These are phyloP conservation scores for Itoplectis maculator DNA, from an alignment of 2,888 invertebrate species.

Conservation along the genomic window DNA sequence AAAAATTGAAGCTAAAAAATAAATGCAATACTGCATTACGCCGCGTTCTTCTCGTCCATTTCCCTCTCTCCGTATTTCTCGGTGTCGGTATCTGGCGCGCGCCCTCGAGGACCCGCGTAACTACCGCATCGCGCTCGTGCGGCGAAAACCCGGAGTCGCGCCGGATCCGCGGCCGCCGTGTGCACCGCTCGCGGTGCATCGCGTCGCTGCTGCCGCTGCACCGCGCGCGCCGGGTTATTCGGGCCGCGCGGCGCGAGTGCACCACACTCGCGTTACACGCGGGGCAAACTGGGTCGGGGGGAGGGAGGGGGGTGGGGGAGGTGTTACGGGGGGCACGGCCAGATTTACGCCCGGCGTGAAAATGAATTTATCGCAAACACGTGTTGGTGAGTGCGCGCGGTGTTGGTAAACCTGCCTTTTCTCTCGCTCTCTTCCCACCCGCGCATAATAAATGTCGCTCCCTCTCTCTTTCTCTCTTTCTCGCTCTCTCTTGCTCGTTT, in stretches of 20 bases:
- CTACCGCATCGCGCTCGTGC: conserved; percentile 28
- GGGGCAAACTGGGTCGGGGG: conserved; percentile 47
- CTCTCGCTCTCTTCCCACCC: not conserved
- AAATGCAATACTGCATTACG: conserved; percentile 6
- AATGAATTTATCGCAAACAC: conserved; percentile 69
- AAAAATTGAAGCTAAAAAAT: no score
- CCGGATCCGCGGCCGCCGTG: not conserved
- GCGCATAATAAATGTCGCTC: not conserved
- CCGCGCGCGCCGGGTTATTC: conserved; percentile 6
- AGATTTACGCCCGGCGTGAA: conserved; percentile 67
- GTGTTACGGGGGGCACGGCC: no score
- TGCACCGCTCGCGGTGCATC: not conserved
- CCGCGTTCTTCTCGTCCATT: conserved; percentile 6
- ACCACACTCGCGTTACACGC: conserved; percentile 7
- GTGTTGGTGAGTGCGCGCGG: conserved; percentile 64
- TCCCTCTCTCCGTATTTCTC: conserved; percentile 13
- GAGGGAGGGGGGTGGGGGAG: no score
- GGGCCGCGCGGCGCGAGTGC: conserved; percentile 16
- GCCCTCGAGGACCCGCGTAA: conserved; percentile 37
- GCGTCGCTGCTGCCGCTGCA: no score
- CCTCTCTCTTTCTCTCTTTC: conserved; percentile 34
- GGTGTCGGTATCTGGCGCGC: conserved; percentile 6
- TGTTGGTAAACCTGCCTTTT: conserved; percentile 52
- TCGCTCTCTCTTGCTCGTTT: conserved; percentile 19
- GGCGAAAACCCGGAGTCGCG: conserved; percentile 16